Evolutionary conservation across 1,140 invertebrate species (phyloP), one percentile per base, ranked within the genome.

Genomic region (Bombus sibiricus): DNA sequence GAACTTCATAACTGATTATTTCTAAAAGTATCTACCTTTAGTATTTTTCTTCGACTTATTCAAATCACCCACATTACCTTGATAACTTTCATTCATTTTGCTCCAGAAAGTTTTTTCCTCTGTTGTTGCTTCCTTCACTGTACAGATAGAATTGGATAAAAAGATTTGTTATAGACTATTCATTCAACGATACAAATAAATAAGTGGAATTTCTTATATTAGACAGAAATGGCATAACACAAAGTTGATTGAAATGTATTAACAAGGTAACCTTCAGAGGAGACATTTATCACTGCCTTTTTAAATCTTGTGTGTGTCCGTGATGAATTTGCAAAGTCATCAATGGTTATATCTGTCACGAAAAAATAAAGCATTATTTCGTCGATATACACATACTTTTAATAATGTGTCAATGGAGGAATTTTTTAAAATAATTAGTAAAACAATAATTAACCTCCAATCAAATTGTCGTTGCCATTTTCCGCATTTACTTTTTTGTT

Each of bases 271-370:
- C 89, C 89, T 90, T 90, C 71, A 15, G 76, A 80, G 10, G 75
- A 85, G 1, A 89, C 39, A 66, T 87, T 87, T 39, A 47, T 85
- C 69, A 47, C 37, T 3, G 89, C 88, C 69, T 89, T 90, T 81
- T 89, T 90, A 2, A 85, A 59, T 39, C 85, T 89, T 8, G 59
- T 39, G 18, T 72, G 73, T 8, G 47, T 87, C n/a, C 75, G 73
- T 69, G 86, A 87, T 18, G 88, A 69, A 77, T 90, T 90, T n/a
- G 89, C 89, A 62, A 87, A 90, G n/a, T 90, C 89, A 5, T 89
- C 75, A 64, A 90, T 88, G 5, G 89, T 90, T 25, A 90, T 64
- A 62, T 90, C 88, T 87, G 28, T 37, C 39, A 34, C 34, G 28
- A 62, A 47, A 74, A 80, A 34, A 76, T 10, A 53, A 57, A 59